Conservation (phyloP, 2,113 vertebrate species). For the Chionis minor region DNA sequence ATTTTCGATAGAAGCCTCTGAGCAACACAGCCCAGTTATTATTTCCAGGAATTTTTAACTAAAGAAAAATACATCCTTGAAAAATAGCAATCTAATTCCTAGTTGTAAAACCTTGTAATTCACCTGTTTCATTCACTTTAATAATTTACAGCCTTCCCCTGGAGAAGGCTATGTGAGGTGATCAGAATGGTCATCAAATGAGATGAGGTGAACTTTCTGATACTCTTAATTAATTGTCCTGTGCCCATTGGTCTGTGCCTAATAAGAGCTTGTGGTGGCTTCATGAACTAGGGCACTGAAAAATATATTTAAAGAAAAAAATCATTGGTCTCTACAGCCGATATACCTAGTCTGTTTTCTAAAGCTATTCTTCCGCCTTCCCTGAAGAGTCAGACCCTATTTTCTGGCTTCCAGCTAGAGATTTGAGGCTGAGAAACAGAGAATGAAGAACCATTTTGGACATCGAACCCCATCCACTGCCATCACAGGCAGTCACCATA, state of each 20-base stretch:
- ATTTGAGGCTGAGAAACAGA: background rate
- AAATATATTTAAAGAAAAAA: background rate
- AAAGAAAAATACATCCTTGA: slow-evolving; percentile 19
- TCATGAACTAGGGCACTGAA: background rate
- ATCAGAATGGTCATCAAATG: background rate
- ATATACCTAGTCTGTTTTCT: background rate
- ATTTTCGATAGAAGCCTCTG: background rate
- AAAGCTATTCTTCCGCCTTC: background rate
- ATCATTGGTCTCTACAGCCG: background rate
- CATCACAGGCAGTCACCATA: background rate
- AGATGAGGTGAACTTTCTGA: slow-evolving; percentile 10
- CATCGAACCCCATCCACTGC: background rate
- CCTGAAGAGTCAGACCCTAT: background rate
- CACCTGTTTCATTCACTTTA: background rate
- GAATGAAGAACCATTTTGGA: background rate
- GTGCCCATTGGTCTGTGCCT: background rate
- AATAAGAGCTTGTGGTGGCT: background rate
- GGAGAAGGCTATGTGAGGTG: background rate
- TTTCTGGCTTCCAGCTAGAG: background rate
- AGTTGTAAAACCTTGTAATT: slow-evolving; percentile 2
- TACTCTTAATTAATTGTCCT: background rate
- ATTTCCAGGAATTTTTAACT: slow-evolving; percentile 35
- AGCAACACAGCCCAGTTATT: slow-evolving; percentile 4
- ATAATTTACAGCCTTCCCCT: background rate
- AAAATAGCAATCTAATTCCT: slow-evolving; percentile 4